Base-by-base conservation (phyloP, 2,113 vertebrate genomes). In the Uria lomvia region DNA sequence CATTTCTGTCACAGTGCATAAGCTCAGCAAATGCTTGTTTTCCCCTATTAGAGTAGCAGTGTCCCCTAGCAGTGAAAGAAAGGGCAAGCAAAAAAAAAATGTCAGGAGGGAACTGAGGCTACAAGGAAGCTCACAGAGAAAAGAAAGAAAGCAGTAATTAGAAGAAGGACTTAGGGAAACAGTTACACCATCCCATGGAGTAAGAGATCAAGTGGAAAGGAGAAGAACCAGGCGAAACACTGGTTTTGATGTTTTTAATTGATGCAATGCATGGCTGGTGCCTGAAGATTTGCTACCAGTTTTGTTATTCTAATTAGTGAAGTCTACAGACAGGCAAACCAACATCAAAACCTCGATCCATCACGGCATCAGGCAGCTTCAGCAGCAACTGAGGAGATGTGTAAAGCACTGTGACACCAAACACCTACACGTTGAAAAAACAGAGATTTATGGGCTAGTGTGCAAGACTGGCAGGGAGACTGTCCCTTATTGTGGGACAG, bases 221-320 rank as follows among this genome's bases (percentile, higher is more conserved):
- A 91, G 32, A 80, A 20, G 43, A 96, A 95, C 87, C 71, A 91
- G 92, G 56, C 93, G 88, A 96, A 86, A 91, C 50, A 79, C 72
- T 62, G 49, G 30, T 94, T 93, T 95, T 97, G 91, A 96, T 96
- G 94, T 95, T 95, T 97, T 97, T 97, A 96, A 97, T 97, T 97
- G 96, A 97, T 97, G 92, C 85, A 88, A 94, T 92, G 94, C 91
- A 92, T 93, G 81, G 82, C 59, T 94, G 95, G 90, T 94, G 95
- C 95, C 94, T 94, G 94, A 97, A 97, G 96, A 96, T 97, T 97
- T 97, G 91, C 90, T 95, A 85, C 74, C 47, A 90, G 91, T 97
- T 97, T 96, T 97, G 96, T 97, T 97, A 97, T 95, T 96, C 94
- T 97, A 97, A 97, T 97, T 96, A 97, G 92, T 1, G 6, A 77